Evolutionary conservation across 2,888 invertebrate genomes (phyloP).

Genomic region (Nesidiocoris tenuis): DNA sequence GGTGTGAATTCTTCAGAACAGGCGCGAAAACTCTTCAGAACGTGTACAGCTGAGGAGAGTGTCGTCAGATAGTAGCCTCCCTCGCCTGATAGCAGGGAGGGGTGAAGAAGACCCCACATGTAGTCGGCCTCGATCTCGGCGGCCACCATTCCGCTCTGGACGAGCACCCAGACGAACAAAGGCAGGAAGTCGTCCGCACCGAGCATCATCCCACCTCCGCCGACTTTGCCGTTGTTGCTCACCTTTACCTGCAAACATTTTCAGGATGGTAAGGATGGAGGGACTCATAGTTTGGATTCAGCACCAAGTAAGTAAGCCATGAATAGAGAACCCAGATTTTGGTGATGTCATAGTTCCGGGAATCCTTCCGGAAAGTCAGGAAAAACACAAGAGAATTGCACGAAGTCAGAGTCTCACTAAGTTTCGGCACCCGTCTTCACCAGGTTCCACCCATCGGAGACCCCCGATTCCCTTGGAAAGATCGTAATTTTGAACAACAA

Average conservation of each 20-base stretch:
- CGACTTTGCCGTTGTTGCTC: constrained; percentile 59
- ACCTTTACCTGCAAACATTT: constrained; percentile 70
- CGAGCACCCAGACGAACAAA: constrained; percentile 86
- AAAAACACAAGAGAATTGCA: too few relatives aligned
- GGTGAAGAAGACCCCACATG: constrained; percentile 90
- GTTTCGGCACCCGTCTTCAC: too few relatives aligned
- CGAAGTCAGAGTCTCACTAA: too few relatives aligned
- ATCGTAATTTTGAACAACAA: not conserved
- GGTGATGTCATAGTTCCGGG: too few relatives aligned
- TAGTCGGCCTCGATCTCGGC: constrained; percentile 95
- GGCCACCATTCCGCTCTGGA: constrained; percentile 83
- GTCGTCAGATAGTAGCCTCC: constrained; percentile 94
- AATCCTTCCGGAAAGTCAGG: too few relatives aligned
- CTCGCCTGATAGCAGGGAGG: constrained; percentile 85
- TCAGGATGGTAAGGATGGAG: too few relatives aligned
- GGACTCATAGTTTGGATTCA: too few relatives aligned
- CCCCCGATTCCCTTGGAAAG: too few relatives aligned
- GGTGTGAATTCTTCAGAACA: constrained; percentile 48
- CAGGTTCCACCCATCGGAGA: too few relatives aligned
- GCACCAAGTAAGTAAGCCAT: not conserved
- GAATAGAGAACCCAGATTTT: not conserved
- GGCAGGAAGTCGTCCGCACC: constrained; percentile 90
- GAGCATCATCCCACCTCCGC: constrained; percentile 57
- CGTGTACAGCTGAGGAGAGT: constrained; percentile 87
- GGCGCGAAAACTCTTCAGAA: constrained; percentile 69